phyloP scores from a whole-genome alignment of 2,113 vertebrate genomes.

The Pogonocichla stellata region DNA sequence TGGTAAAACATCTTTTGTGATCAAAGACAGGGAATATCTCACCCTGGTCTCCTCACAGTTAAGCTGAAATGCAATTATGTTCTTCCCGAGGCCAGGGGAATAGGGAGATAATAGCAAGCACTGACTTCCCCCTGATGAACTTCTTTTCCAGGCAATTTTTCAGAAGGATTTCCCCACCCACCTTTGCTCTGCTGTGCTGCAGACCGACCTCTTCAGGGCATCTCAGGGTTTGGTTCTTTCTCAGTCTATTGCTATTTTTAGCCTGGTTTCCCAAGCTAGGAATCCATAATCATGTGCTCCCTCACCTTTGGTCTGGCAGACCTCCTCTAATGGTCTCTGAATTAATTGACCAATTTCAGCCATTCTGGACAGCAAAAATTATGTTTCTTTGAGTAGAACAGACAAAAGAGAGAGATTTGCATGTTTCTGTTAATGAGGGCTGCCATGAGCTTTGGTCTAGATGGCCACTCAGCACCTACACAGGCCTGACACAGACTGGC shows the following conservation, averaged over 20 bases:
- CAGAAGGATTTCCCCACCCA: conserved; percentile 1
- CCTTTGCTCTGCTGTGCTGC: neutral
- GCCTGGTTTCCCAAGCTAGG: neutral
- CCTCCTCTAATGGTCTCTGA: neutral
- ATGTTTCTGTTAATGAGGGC: neutral
- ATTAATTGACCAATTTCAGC: neutral
- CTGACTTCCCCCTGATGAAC: neutral
- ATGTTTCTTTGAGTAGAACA: neutral
- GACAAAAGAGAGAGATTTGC: neutral
- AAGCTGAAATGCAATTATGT: conserved; percentile 37
- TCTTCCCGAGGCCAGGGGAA: conserved; percentile 19
- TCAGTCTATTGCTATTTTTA: neutral
- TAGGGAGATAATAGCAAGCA: conserved; percentile 1
- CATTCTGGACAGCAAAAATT: neutral
- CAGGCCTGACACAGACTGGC: neutral
- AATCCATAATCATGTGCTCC: neutral
- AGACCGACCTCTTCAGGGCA: neutral
- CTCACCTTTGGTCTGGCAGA: neutral
- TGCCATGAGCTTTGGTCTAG: accelerated
- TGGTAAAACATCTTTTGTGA: neutral
- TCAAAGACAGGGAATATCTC: conserved; percentile 13
- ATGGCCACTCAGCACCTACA: neutral
- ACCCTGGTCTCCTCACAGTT: neutral
- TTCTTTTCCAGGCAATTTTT: neutral
- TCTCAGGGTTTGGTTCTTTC: neutral